Evolutionary conservation across 2,888 invertebrate genomes (phyloP).

Genomic region (Nemotelus pantherinus): DNA sequence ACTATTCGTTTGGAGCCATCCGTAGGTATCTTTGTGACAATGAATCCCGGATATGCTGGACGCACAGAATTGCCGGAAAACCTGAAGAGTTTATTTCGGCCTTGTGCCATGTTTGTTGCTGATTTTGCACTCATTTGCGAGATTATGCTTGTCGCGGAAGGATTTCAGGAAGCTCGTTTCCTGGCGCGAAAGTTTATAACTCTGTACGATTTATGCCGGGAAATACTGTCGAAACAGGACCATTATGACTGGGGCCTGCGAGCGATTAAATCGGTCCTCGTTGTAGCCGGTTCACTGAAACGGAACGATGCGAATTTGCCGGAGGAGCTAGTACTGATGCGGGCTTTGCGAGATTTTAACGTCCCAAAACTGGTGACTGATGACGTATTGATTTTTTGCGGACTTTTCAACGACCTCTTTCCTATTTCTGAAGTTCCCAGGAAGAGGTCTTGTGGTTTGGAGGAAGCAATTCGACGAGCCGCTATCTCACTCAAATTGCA

Average conservation of each 20-base stretch:
- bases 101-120: slow-evolving; percentile 98
- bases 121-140: slow-evolving; percentile 97
- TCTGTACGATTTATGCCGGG: slow-evolving; percentile 89
- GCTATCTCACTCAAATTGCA: slow-evolving; percentile 86
- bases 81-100: slow-evolving; percentile 71
- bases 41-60: slow-evolving; percentile 97
- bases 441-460: slow-evolving; percentile 87
- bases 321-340: slow-evolving; percentile 95
- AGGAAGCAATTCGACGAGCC: slow-evolving; percentile 80
- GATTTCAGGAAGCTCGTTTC: slow-evolving; percentile 91
- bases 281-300: slow-evolving; percentile 93
- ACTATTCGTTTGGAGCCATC: slow-evolving; percentile 79
- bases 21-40: slow-evolving; percentile 94
- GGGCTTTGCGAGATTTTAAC: slow-evolving; percentile 93
- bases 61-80: slow-evolving; percentile 88
- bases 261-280: slow-evolving; percentile 95
- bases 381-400: slow-evolving; percentile 93
- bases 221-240: slow-evolving; percentile 92
- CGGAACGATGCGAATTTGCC: slow-evolving; percentile 80
- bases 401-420: slow-evolving; percentile 92
- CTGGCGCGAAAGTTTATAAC: slow-evolving; percentile 96
- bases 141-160: slow-evolving; percentile 97
- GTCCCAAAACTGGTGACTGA: slow-evolving; percentile 95
- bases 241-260: slow-evolving; percentile 99
- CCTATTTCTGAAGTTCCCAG: slow-evolving; percentile 93